Evolutionary conservation across 2,797 vertebrate genomes (phyloP).

Genomic region (Phoebastria nigripes): DNA sequence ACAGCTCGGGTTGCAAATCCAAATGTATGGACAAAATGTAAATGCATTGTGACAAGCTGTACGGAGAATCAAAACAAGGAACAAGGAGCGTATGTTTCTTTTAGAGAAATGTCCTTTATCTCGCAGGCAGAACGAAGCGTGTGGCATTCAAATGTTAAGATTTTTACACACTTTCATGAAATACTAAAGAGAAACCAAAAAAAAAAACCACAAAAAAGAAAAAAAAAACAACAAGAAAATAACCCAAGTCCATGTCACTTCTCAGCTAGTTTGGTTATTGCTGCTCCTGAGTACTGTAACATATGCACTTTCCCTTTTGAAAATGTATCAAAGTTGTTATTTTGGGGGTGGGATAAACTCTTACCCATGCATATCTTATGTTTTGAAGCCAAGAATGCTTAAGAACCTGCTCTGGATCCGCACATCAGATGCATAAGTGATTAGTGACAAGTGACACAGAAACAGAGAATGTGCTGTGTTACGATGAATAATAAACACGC

Average conservation of each 20-base stretch:
- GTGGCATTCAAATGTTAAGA: conserved; percentile 72
- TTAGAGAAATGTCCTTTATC: conserved; percentile 70
- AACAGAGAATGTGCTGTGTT: conserved; percentile 72
- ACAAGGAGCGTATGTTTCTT: conserved; percentile 66
- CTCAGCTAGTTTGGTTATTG: conserved; percentile 73
- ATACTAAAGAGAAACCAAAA: conserved; percentile 60
- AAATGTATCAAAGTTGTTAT: conserved; percentile 71
- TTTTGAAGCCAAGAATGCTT: conserved; percentile 70
- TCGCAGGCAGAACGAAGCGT: conserved; percentile 55
- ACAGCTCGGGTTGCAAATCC: conserved; percentile 53
- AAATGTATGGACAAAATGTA: conserved; percentile 74
- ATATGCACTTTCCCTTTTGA: conserved; percentile 73
- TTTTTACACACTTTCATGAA: conserved; percentile 74
- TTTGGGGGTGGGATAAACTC: conserved; percentile 72
- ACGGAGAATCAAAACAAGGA: conserved; percentile 54
- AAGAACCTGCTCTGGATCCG: conserved; percentile 62
- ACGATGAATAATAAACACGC: conserved; percentile 70
- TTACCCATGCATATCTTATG: conserved; percentile 70
- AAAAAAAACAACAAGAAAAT: background rate
- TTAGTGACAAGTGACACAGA: conserved; percentile 78
- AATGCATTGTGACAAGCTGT: conserved; percentile 70
- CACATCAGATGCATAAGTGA: conserved; percentile 75
- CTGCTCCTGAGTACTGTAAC: conserved; percentile 67
- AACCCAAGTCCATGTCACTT: conserved; percentile 73
- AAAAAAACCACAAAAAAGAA: background rate